Base-by-base conservation (phyloP, 2,113 vertebrate genomes). In the Cyanistes caeruleus region DNA sequence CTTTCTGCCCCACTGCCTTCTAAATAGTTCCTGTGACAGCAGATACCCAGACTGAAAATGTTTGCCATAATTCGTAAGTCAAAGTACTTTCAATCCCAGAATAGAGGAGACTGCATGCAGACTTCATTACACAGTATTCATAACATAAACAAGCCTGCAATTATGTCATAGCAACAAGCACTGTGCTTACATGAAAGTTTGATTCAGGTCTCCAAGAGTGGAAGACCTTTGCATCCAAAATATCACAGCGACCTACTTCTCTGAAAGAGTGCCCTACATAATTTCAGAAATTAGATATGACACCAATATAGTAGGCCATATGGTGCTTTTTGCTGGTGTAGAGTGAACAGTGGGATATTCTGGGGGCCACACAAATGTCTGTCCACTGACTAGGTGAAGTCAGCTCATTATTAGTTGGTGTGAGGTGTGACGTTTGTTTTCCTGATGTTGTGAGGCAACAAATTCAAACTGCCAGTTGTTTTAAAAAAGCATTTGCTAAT, bases 101-200 rank as follows among this genome's bases (percentile, higher is more conserved):
- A 95, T 94, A 97, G 94, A 94, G 86, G 80, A 92, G 95, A 30
- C 87, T 94, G 83, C 88, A 65, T 74, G 83, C 92, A 89, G 91
- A 88, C 84, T 95, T 94, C 84, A 94, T 93, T 95, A 90, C 91
- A 76, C 69, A 93, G 93, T 81, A 39, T 92, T 94, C 94, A 96
- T 96, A 93, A 96, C 93, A 96, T 96, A 96, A 91, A 96, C 96
- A 95, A 95, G 90, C 80, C 74, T 84, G 87, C 67, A 83, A 43
- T 96, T 97, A 96, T 96, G 97, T 97, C 97, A 93, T 96, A 97
- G 96, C 97, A 97, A 97, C 96, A 93, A 93, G 96, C 93, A 9
- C 88, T 92, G 24, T 91, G 95, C 93, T 95, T 95, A 88, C 74
- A 84, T 83, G 77, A 82, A 93, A 74, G 89, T 94, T 93, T 87